These are phyloP conservation scores for Anastrepha ludens DNA, from an alignment of 1,140 invertebrate species.

Conservation along the genomic window DNA sequence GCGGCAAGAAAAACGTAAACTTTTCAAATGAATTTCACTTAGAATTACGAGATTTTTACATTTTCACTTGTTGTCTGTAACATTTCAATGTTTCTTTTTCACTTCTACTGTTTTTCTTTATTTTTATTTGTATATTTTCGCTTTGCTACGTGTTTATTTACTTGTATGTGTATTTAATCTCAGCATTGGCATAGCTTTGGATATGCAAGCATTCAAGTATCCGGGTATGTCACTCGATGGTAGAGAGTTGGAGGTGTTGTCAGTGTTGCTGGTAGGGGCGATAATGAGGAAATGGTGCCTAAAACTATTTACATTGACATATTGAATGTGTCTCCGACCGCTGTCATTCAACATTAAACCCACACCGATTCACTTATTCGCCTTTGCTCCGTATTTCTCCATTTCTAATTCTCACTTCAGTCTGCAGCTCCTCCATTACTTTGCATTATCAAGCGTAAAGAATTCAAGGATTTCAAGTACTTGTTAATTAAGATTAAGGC, in stretches of 20 bases:
- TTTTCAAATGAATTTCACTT: constrained; percentile 49
- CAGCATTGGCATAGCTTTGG: no score
- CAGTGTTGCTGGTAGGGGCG: constrained; percentile 9
- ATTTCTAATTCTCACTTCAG: background rate
- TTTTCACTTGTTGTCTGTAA: constrained; percentile 36
- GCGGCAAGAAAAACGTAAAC: constrained; percentile 12
- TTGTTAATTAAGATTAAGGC: constrained; percentile 44
- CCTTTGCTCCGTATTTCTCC: background rate
- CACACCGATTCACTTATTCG: background rate
- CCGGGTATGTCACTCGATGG: background rate
- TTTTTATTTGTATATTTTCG: background rate
- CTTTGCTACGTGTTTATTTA: background rate
- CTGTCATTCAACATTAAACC: background rate
- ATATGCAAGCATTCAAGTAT: background rate
- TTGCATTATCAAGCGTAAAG: constrained; percentile 48
- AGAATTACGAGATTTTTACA: constrained; percentile 48
- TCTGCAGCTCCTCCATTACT: background rate
- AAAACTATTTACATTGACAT: constrained; percentile 58
- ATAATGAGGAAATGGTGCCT: constrained; percentile 57
- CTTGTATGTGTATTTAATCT: no score
- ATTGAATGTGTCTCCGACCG: constrained; percentile 39
- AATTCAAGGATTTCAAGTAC: constrained; percentile 44
- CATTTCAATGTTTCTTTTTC: background rate
- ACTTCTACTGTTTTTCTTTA: background rate
- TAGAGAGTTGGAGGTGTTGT: background rate